phyloP scores from a whole-genome alignment of 2,888 invertebrate species.

The Aplocera efformata region DNA sequence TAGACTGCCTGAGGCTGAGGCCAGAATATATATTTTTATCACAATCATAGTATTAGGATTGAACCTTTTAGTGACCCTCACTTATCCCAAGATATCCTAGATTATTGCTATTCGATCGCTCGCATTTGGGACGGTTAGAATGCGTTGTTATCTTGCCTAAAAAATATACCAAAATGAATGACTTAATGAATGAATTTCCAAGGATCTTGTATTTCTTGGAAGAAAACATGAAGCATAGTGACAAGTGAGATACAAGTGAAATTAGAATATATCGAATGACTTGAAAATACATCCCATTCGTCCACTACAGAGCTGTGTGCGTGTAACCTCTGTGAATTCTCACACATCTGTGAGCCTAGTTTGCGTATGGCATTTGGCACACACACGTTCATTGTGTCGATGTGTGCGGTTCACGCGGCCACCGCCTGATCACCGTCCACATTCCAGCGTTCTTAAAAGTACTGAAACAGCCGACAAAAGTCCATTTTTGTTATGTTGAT shows the following conservation, averaged over 20 bases:
- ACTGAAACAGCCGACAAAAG: constrained; percentile 29
- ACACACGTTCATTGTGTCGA: constrained; percentile 32
- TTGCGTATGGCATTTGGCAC: constrained; percentile 49
- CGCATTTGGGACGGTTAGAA: too few species aligned
- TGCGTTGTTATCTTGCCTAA: too few species aligned
- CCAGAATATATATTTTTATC: too few species aligned
- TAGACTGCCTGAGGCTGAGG: too few species aligned
- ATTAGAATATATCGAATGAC: constrained; percentile 18
- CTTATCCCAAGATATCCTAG: too few species aligned
- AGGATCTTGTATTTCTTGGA: too few species aligned
- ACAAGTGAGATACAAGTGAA: neutral
- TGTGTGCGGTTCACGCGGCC: constrained; percentile 56
- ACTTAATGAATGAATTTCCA: too few species aligned
- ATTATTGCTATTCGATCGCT: too few species aligned
- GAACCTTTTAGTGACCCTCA: too few species aligned
- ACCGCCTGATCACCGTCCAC: constrained; percentile 66
- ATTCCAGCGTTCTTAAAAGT: constrained; percentile 59
- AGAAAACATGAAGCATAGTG: neutral
- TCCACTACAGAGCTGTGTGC: constrained; percentile 23
- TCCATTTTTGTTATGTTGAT: constrained; percentile 20
- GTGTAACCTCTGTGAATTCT: constrained; percentile 34
- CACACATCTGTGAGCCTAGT: constrained; percentile 44
- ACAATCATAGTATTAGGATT: too few species aligned
- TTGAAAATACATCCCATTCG: constrained; percentile 34
- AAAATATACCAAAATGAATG: too few species aligned